Conservation (phyloP, 2,888 invertebrate genomes). For the Meiosimyza platycephala region DNA sequence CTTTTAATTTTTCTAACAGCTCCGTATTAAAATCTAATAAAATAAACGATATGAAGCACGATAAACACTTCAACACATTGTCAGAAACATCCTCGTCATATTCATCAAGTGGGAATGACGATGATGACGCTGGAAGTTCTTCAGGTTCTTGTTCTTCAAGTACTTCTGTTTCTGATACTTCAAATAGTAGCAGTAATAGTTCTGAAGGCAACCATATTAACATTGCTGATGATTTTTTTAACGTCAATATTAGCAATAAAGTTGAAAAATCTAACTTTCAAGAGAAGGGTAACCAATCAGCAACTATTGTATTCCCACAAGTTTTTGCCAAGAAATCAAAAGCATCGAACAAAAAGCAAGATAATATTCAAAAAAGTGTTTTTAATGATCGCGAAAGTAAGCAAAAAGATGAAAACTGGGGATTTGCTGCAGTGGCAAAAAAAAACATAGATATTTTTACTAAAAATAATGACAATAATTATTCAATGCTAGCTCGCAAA, state of each 20-base stretch:
- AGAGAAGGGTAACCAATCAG: constrained; percentile 58
- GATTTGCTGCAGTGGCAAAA: constrained; percentile 73
- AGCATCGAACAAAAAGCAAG: constrained; percentile 31
- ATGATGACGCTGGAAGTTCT: constrained; percentile 61
- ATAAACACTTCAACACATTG: constrained; percentile 46
- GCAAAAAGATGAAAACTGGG: constrained; percentile 68
- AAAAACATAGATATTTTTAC: constrained; percentile 68
- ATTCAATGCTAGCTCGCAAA: constrained; percentile 25
- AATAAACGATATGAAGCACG: constrained; percentile 47
- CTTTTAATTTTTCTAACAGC: too few species aligned
- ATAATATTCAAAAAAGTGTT: constrained; percentile 27
- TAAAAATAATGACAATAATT: constrained; percentile 44
- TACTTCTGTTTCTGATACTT: constrained; percentile 63
- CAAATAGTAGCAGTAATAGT: constrained; percentile 64
- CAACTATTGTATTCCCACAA: constrained; percentile 53
- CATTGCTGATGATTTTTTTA: constrained; percentile 46
- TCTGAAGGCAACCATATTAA: constrained; percentile 64
- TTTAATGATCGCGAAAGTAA: constrained; percentile 36
- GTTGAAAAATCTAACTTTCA: constrained; percentile 57
- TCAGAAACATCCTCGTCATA: constrained; percentile 64
- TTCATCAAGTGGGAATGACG: constrained; percentile 65
- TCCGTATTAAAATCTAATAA: too few species aligned
- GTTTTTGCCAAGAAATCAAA: constrained; percentile 53
- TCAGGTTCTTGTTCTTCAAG: constrained; percentile 64
- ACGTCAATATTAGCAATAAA: neutral